These are phyloP conservation scores for Ficedula albicollis DNA, from an alignment of 2,797 vertebrate genomes.

Conservation along the genomic window DNA sequence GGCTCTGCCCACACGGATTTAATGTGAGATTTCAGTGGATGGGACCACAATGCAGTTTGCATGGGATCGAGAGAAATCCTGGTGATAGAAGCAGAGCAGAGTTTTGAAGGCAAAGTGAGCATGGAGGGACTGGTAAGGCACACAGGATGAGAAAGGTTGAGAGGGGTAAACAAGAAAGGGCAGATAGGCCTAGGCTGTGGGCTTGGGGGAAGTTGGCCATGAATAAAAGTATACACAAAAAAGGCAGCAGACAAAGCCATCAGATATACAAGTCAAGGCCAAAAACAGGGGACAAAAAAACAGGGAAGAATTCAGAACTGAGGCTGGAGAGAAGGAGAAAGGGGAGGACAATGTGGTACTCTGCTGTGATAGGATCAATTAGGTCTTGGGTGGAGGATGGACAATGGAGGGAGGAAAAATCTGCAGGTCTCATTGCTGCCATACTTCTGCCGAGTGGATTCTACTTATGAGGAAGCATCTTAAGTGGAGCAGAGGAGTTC, in stretches of 20 bases:
- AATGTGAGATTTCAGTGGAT: not conserved
- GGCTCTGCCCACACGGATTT: not conserved
- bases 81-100: not conserved
- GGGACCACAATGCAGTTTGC: not conserved
- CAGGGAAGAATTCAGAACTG: not conserved
- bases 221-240: not conserved
- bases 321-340: not conserved
- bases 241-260: not conserved
- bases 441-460: not conserved
- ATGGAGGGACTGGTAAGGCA: not conserved
- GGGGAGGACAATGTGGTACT: not conserved
- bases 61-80: not conserved
- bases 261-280: not conserved
- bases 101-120: not conserved
- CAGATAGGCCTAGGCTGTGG: not conserved
- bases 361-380: not conserved
- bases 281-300: not conserved
- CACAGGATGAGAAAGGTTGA: not conserved
- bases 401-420: not conserved
- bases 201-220: not conserved
- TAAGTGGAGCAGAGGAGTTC: not conserved
- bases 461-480: not conserved
- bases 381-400: not conserved
- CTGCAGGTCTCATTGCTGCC: not conserved
- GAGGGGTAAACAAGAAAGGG: not conserved